Base-by-base conservation (phyloP, 2,888 invertebrate genomes). In the Rotaria sp. region DNA sequence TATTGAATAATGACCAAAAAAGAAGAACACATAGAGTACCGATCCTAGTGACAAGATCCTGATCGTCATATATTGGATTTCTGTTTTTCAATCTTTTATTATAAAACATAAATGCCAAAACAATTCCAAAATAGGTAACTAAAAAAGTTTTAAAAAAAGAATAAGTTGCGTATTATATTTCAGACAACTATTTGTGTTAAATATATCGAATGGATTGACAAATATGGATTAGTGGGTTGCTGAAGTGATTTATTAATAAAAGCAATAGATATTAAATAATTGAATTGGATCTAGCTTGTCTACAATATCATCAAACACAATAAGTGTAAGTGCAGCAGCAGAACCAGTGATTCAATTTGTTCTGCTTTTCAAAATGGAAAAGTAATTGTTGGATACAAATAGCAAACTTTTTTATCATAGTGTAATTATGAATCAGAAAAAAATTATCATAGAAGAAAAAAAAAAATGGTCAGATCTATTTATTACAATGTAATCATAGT, bases 171-270 rank as follows among this genome's bases (percentile, higher is more conserved):
- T n/a, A n/a, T n/a, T n/a, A n/a, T n/a, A n/a, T n/a, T n/a, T n/a
- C n/a, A n/a, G n/a, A n/a, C n/a, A n/a, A n/a, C n/a, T n/a, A n/a
- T n/a, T n/a, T n/a, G n/a, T n/a, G n/a, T n/a, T n/a, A n/a, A 97
- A 97, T n/a, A 97, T 97, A 1, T 97, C 97, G 90, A 96, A 98
- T 0, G 95, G 94, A 90, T 98, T 97, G 80, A 97, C 95, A 86
- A 94, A 95, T 90, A 98, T 96, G 10, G 97, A 96, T 85, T 96
- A n/a, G n/a, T n/a, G n/a, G 90, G 87, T 30, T 90, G 89, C 84
- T 90, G 90, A 24, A 92, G 85, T 0, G 90, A 89, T 7, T 92
- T 90, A 88, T 92, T 92, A 67, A 92, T 88, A 48, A 92, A 88
- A 0, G 91, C 91, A 88, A 92, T 90, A n/a, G 92, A 87, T 8